These are phyloP conservation scores for Enoplolaimus lenunculus DNA, from an alignment of 2,888 invertebrate species.

Conservation along the genomic window DNA sequence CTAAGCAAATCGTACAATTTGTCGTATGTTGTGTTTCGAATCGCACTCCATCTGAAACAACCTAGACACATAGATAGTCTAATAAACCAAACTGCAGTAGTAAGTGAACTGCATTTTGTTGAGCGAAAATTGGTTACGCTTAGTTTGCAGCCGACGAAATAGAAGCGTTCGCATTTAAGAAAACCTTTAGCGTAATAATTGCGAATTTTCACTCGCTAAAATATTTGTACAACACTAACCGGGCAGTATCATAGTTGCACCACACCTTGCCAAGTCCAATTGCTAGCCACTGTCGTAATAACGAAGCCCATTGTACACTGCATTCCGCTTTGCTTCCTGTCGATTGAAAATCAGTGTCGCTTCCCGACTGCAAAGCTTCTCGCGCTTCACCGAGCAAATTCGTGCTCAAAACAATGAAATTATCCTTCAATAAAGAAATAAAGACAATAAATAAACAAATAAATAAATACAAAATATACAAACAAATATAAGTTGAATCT, in stretches of 20 bases:
- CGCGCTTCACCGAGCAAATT: slow-evolving; percentile 60
- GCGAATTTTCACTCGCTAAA: too few relatives aligned
- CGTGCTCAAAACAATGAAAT: slow-evolving; percentile 73
- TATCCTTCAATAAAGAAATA: slow-evolving; percentile 46
- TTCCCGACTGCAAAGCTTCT: neutral
- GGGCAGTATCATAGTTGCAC: slow-evolving; percentile 61
- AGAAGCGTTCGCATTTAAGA: too few relatives aligned
- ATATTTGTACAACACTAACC: too few relatives aligned
- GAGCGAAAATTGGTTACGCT: too few relatives aligned
- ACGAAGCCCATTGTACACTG: slow-evolving; percentile 32
- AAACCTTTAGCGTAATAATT: too few relatives aligned
- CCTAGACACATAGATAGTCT: neutral
- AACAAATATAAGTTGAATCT: too few relatives aligned
- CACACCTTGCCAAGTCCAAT: slow-evolving; percentile 77
- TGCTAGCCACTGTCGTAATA: slow-evolving; percentile 60
- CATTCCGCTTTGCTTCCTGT: neutral
- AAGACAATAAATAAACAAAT: too few relatives aligned
- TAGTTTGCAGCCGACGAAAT: too few relatives aligned
- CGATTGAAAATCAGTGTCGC: neutral
- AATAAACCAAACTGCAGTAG: neutral
- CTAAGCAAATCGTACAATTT: slow-evolving; percentile 66
- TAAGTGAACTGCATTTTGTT: too few relatives aligned
- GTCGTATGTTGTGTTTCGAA: slow-evolving; percentile 86
- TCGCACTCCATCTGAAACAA: slow-evolving; percentile 64
- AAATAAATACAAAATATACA: too few relatives aligned